Conservation (phyloP, 2,113 vertebrate genomes). For the Hippoglossus stenolepis region DNA sequence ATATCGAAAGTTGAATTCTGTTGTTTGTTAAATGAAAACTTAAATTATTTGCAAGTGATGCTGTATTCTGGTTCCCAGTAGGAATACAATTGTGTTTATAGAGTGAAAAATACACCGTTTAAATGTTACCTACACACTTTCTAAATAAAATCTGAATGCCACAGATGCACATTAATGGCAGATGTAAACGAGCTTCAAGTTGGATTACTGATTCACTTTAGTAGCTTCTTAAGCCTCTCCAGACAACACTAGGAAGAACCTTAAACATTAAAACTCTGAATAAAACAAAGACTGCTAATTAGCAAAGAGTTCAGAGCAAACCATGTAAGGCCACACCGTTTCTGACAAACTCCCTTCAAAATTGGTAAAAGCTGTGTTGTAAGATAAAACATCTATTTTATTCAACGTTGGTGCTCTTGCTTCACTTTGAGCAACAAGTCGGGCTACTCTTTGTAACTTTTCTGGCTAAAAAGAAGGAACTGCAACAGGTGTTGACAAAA, state of each 20-base stretch:
- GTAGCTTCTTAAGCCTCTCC: too few species aligned
- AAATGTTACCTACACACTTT: not conserved
- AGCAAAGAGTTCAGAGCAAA: constrained; percentile 10
- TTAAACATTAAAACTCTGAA: too few species aligned
- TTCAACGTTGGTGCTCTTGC: not conserved
- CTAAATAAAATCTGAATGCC: not conserved
- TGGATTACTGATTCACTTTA: not conserved
- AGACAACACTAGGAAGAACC: too few species aligned
- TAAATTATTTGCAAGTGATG: not conserved
- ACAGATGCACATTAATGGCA: not conserved
- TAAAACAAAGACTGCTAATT: not conserved
- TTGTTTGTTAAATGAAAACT: not conserved
- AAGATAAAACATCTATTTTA: not conserved
- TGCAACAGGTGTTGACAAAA: too few species aligned
- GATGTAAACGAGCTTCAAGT: not conserved
- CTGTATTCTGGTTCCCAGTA: not conserved
- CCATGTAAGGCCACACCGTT: constrained; percentile 21
- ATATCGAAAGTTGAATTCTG: too few species aligned
- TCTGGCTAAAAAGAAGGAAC: not conserved
- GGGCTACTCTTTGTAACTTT: not conserved
- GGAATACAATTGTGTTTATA: not conserved
- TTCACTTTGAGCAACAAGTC: not conserved
- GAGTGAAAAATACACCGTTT: not conserved
- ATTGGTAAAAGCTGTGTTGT: not conserved
- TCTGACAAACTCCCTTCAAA: not conserved